Evolutionary conservation across 2,888 invertebrate genomes (phyloP), one percentile per base, ranked within the genome.

Genomic region (Gisinianus flammeolus): DNA sequence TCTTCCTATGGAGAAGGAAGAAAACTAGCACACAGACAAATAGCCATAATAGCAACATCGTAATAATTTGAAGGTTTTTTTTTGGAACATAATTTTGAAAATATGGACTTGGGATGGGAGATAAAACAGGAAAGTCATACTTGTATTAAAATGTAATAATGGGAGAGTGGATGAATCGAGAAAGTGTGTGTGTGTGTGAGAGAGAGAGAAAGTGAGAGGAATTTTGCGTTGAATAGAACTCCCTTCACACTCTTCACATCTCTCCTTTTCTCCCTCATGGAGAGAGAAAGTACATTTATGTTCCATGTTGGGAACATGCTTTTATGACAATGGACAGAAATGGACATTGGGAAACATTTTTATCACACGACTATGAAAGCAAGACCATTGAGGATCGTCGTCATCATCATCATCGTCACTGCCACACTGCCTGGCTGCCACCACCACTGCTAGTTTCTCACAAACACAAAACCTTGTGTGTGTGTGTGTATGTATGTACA

Each of bases 331-430:
- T 54, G 54, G 54, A 54, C 54, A 54, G 16, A 54, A 54, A 54
- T 54, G 54, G 54, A 54, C 54, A 54, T 54, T 54, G 54, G 54
- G n/a, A 54, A 54, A 54, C 54, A 54, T 54, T 54, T n/a, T 54
- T 54, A 54, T 54, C 54, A 54, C 44, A 44, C 54, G 4, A 54
- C n/a, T 16, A 16, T n/a, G 19, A 54, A 19, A 16, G 44, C 54
- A n/a, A 16, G 19, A 3, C 44, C 16, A 10, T 44, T 19, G 4
- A 16, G n/a, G 19, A n/a, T 19, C 16, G 16, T 54, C 54, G n/a
- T n/a, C 44, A 44, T 16, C 44, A 16, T 44, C 44, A 44, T 44
- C 16, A 6, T 16, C 8, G 8, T 44, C 44, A 44, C 44, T 10
- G 44, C 44, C 6, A 44, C 16, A 44, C 16, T n/a, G n/a, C n/a